Evolutionary conservation across 2,888 invertebrate genomes (phyloP), one percentile per base, ranked within the genome.

Genomic region (Choristoneura rosaceana): DNA sequence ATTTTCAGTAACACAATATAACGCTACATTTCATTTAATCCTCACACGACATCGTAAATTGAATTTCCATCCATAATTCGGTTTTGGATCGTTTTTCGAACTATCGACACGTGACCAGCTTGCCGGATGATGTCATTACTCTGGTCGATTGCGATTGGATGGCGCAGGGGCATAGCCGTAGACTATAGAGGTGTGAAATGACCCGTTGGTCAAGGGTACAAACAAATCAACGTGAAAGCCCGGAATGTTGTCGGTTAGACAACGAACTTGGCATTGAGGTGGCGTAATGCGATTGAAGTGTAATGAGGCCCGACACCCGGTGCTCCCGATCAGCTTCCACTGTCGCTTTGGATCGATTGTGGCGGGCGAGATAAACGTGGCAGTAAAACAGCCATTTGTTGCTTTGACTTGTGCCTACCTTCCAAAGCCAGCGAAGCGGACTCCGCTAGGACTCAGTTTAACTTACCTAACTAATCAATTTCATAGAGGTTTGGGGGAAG

Each of bases 211-310:
- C 83, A 81, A 84, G 83, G 81, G 82, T 80, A 78, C 82, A 86
- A 90, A 88, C 89, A 90, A 90, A 93, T 92, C 90, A 90, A 79
- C 73, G 77, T 82, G 85, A 92, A 82, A 91, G 90, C 87, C 74
- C 70, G 77, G 76, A 77, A 78, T 78, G 78, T 69, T 77, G 79
- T 67, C 64, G 68, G 73, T 66, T 65, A 66, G 71, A 76, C 73
- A 74, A 74, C 86, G 90, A 91, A 91, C 91, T 91, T 92, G 91
- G 90, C 90, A 91, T 90, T 92, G 91, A 85, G 75, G 74, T 74
- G 70, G 47, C 73, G 71, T 80, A 83, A 84, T 83, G 84, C 80
- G 84, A 91, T 88, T 90, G 87, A 83, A 85, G 83, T 76, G 85
- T 85, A 90, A 91, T 90, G 90, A 83, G 76, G 74, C 76, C 78